Conservation (phyloP, 2,113 vertebrate genomes). For the Lophochroa leadbeateri region DNA sequence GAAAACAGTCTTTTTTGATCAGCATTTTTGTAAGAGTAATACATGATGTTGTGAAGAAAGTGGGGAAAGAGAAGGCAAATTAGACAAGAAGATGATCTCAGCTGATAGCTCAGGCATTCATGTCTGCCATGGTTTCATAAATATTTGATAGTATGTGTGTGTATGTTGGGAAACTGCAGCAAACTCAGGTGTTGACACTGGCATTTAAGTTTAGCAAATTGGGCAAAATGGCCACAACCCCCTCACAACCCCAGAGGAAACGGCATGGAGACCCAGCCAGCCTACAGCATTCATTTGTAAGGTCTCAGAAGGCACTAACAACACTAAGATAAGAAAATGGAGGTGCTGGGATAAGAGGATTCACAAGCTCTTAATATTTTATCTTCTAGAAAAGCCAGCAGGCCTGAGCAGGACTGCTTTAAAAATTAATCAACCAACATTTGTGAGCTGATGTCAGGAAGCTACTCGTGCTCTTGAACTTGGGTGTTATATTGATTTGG, state of each 20-base stretch:
- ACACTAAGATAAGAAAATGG: neutral
- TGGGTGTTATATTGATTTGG: neutral
- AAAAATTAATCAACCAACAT: conserved; percentile 10
- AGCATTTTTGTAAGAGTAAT: neutral
- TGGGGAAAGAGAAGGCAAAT: neutral
- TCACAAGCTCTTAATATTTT: neutral
- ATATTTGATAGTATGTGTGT: neutral
- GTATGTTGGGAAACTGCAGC: neutral
- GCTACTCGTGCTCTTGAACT: neutral
- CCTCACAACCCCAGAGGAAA: neutral
- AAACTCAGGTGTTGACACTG: neutral
- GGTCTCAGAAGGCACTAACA: neutral
- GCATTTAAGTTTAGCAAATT: neutral
- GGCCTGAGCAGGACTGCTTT: neutral
- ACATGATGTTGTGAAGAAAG: neutral
- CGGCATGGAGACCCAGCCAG: neutral
- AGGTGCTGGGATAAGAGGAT: neutral
- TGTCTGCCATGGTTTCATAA: neutral
- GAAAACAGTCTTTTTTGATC: neutral
- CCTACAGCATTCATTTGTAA: neutral
- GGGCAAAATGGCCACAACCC: neutral
- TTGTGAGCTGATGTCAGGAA: neutral
- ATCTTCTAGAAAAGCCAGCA: neutral
- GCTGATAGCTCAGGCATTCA: neutral
- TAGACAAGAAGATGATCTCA: neutral